Evolutionary conservation across 2,888 invertebrate genomes (phyloP).

Genomic region (Pseudanteris insignis): DNA sequence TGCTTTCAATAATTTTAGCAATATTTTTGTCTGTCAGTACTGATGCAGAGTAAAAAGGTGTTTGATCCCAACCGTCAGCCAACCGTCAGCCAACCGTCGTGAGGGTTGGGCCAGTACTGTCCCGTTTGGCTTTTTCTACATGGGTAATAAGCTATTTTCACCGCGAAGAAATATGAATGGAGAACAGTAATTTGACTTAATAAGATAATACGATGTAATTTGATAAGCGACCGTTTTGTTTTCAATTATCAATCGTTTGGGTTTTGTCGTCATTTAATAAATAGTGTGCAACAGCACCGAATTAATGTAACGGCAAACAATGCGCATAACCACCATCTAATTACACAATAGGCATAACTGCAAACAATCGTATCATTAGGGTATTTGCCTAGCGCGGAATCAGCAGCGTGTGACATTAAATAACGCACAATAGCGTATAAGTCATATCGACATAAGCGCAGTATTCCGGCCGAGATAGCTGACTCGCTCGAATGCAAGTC

Average conservation of each 20-base stretch:
- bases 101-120: too few relatives aligned
- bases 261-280: conserved; percentile 10
- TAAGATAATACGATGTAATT: too few relatives aligned
- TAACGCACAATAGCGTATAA: conserved; percentile 36
- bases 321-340: conserved; percentile 15
- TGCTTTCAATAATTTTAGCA: too few relatives aligned
- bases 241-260: not conserved
- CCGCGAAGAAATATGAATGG: too few relatives aligned
- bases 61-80: too few relatives aligned
- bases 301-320: conserved; percentile 15
- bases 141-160: too few relatives aligned
- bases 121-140: too few relatives aligned
- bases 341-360: conserved; percentile 15
- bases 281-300: conserved; percentile 9
- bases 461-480: conserved; percentile 27
- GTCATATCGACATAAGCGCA: conserved; percentile 36
- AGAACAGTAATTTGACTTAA: too few relatives aligned
- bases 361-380: conserved; percentile 28
- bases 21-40: too few relatives aligned
- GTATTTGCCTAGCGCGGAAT: conserved; percentile 31
- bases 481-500: conserved; percentile 21
- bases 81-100: too few relatives aligned
- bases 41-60: too few relatives aligned
- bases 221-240: too few relatives aligned
- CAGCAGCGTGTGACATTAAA: conserved; percentile 37